Evolutionary conservation across 1,140 invertebrate species (phyloP).

Genomic region (Drosophila nigrodunni): DNA sequence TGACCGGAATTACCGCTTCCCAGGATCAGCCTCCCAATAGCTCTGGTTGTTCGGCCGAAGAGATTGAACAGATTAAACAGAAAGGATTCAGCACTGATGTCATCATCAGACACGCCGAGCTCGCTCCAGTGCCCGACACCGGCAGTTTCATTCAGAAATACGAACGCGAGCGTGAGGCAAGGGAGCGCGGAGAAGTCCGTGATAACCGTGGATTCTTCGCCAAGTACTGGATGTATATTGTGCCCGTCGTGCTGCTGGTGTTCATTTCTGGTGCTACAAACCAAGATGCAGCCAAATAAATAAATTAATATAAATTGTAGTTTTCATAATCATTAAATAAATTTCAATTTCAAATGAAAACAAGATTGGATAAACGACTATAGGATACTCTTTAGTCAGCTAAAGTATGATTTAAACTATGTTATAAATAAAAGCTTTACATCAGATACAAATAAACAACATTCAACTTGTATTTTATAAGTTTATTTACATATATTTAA

Average conservation of each 20-base stretch:
- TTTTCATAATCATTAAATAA: not conserved
- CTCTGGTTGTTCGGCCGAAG: constrained; percentile 84
- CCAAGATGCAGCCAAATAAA: constrained; percentile 87
- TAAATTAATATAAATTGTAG: constrained; percentile 31
- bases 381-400: too few species aligned
- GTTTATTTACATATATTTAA: constrained; percentile 34
- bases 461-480: not conserved
- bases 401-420: too few species aligned
- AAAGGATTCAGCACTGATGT: constrained; percentile 90
- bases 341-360: not conserved
- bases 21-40: constrained; percentile 85
- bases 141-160: constrained; percentile 96
- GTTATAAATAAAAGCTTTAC: too few species aligned
- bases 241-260: constrained; percentile 93
- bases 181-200: constrained; percentile 94
- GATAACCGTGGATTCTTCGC: constrained; percentile 97
- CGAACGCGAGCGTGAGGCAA: constrained; percentile 94
- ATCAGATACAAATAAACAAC: too few species aligned
- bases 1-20: constrained; percentile 88
- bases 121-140: constrained; percentile 94
- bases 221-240: constrained; percentile 99
- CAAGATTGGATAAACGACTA: too few species aligned
- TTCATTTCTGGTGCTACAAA: constrained; percentile 93
- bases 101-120: constrained; percentile 89
- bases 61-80: constrained; percentile 82